These are phyloP conservation scores for Zoanthus gigantus DNA, from an alignment of 92 coral and sea anemone genomes.

Conservation along the genomic window DNA sequence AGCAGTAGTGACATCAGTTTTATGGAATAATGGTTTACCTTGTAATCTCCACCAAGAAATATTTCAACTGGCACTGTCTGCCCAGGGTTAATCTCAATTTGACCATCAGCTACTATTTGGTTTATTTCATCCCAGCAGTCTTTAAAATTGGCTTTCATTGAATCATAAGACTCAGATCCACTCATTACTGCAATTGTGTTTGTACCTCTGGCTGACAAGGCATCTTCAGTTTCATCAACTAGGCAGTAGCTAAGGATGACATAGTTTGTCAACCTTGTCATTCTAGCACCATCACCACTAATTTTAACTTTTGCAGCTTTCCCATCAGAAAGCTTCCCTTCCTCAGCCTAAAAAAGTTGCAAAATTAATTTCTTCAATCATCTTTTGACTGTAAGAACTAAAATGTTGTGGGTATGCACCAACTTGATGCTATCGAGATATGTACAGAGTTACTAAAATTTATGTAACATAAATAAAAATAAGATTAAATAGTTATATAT, in stretches of 20 bases:
- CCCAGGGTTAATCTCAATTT: conserved; percentile 55
- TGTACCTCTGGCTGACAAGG: conserved; percentile 20
- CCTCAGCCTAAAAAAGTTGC: conserved; percentile 16
- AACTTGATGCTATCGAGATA: too few relatives aligned
- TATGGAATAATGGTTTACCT: too few relatives aligned
- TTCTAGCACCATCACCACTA: conserved; percentile 11
- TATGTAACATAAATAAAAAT: too few relatives aligned
- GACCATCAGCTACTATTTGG: conserved; percentile 61
- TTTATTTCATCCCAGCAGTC: conserved; percentile 64
- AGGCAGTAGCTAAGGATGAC: conserved; percentile 1
- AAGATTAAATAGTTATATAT: too few relatives aligned
- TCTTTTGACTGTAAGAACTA: too few relatives aligned
- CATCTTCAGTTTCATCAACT: conserved; percentile 7
- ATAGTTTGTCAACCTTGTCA: conserved; percentile 3
- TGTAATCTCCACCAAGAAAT: conserved; percentile 66
- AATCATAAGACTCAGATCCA: conserved; percentile 58
- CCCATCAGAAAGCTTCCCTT: conserved; percentile 6
- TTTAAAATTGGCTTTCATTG: conserved; percentile 14
- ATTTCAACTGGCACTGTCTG: conserved; percentile 61
- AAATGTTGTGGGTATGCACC: too few relatives aligned
- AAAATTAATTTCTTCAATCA: too few relatives aligned
- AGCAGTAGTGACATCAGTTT: too few relatives aligned
- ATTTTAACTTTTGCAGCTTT: conserved; percentile 9
- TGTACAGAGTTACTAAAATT: too few relatives aligned
- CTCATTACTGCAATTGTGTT: conserved; percentile 67